phyloP scores from a whole-genome alignment of 1,140 invertebrate species.

The Chlorops oryzae region DNA sequence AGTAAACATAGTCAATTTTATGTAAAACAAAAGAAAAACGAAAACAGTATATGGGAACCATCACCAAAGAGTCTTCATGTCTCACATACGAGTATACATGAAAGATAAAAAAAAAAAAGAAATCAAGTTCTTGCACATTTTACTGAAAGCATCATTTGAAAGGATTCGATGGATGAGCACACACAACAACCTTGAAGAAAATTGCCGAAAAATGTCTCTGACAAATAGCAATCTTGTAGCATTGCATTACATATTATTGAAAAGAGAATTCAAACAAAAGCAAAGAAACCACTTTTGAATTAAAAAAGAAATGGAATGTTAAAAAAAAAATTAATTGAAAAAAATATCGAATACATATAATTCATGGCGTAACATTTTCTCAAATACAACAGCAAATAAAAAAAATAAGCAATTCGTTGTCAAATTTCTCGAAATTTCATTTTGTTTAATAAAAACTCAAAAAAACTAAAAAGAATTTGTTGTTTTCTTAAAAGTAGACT shows the following conservation, averaged over 20 bases:
- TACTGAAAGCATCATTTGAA: neutral
- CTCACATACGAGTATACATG: too few relatives aligned
- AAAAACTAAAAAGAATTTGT: neutral
- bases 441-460: neutral
- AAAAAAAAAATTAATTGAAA: neutral
- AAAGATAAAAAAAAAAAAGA: too few relatives aligned
- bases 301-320: neutral
- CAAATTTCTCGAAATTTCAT: neutral
- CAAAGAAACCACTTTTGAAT: neutral
- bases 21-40: neutral
- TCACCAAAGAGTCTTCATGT: too few relatives aligned
- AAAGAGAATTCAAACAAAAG: neutral
- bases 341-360: neutral
- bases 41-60: neutral
- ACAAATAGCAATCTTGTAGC: too few relatives aligned
- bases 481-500: too few relatives aligned
- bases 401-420: neutral
- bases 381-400: neutral
- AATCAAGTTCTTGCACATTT: constrained; percentile 7
- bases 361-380: neutral
- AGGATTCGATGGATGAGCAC: neutral
- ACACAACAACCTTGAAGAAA: neutral
- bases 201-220: too few relatives aligned
- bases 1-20: neutral
- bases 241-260: too few relatives aligned